A percentile compares a stretch with the other conserved stretches of the same genome.
Evolutionary conservation across 2,113 vertebrate species (phyloP).

Genomic region (Mobula birostris): DNA sequence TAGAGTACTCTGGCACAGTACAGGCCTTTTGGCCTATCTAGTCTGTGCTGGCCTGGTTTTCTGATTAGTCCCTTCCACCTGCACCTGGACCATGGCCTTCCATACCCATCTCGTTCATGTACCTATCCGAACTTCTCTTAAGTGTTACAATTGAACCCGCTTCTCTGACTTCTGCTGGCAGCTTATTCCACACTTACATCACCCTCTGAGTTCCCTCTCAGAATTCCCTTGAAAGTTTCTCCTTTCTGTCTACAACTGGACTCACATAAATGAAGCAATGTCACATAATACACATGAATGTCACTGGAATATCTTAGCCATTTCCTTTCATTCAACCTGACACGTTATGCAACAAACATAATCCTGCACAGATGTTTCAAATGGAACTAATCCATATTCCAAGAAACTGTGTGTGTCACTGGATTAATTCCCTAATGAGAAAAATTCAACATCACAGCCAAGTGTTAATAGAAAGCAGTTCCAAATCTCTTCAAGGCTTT

Average conservation of each 20-base stretch:
- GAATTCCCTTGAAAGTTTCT: no score
- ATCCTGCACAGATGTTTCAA: conserved; percentile 1
- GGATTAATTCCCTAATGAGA: background rate
- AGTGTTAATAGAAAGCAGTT: background rate
- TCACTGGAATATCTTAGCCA: background rate
- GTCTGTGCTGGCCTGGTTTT: no score
- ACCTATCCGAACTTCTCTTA: no score
- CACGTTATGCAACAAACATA: background rate
- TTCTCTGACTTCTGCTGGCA: no score
- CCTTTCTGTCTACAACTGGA: background rate
- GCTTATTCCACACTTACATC: no score
- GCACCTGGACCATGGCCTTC: no score
- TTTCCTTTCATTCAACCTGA: background rate
- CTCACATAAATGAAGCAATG: background rate
- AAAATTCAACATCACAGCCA: background rate
- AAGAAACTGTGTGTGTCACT: background rate
- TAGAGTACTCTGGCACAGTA: no score
- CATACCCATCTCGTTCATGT: no score
- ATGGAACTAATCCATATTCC: background rate
- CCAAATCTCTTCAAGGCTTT: background rate
- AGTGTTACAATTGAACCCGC: no score
- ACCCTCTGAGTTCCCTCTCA: no score
- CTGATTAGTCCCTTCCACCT: no score
- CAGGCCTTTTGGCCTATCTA: no score
- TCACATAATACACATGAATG: background rate